Conservation (phyloP, 2,113 vertebrate species). For the Daubentonia madagascariensis region DNA sequence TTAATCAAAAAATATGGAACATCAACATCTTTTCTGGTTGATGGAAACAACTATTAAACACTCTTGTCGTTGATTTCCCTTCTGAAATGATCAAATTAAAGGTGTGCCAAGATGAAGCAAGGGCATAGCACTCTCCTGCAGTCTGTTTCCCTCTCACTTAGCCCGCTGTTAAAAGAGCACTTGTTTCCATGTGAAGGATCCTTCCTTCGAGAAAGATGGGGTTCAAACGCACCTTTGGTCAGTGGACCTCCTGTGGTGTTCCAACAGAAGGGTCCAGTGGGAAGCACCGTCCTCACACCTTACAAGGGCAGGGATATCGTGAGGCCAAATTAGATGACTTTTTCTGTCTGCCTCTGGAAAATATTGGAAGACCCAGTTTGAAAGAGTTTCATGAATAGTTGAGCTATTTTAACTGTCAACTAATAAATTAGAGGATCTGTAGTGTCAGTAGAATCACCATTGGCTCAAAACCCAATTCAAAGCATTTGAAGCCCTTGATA, state of each 20-base stretch:
- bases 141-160: background rate
- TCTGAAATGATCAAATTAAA: background rate
- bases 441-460: background rate
- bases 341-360: background rate
- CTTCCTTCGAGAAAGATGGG: background rate
- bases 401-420: background rate
- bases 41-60: background rate
- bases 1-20: slow-evolving; percentile 36
- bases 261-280: background rate
- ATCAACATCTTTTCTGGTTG: background rate
- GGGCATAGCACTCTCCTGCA: background rate
- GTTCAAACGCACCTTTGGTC: background rate
- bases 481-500: background rate
- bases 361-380: background rate
- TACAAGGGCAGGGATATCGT: background rate
- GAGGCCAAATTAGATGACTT: background rate
- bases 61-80: slow-evolving; percentile 10
- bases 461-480: background rate
- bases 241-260: background rate
- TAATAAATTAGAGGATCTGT: background rate
- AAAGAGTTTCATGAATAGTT: background rate
- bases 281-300: background rate
- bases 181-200: background rate
- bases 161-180: background rate
- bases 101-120: background rate